phyloP scores from a whole-genome alignment of 1,140 invertebrate species.

The Atta cephalotes region DNA sequence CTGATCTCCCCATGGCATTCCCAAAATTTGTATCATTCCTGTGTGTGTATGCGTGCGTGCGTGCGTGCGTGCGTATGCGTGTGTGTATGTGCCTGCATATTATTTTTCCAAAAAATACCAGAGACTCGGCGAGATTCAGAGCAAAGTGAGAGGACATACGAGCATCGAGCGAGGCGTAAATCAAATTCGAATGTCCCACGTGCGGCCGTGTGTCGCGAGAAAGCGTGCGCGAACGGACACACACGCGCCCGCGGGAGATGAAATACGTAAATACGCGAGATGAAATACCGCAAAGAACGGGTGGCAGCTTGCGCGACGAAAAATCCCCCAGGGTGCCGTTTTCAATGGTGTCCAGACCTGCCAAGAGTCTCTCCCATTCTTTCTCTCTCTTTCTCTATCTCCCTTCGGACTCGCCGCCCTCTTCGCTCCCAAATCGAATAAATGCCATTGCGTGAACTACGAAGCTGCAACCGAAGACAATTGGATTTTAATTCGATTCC shows the following conservation, averaged over 20 bases:
- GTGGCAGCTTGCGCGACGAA: slow-evolving; percentile 37
- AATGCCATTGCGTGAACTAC: slow-evolving; percentile 54
- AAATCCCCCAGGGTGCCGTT: slow-evolving; percentile 79
- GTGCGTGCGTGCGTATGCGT: too few relatives aligned
- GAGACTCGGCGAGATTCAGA: slow-evolving; percentile 47
- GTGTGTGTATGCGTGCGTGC: neutral
- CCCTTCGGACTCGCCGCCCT: slow-evolving; percentile 30
- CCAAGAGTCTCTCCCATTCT: slow-evolving; percentile 55
- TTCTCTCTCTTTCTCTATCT: slow-evolving; percentile 18
- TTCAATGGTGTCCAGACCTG: slow-evolving; percentile 77
- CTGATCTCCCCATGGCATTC: slow-evolving; percentile 32
- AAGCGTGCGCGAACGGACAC: slow-evolving; percentile 62
- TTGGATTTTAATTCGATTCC: slow-evolving; percentile 74
- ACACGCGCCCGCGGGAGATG: slow-evolving; percentile 47
- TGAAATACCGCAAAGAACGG: slow-evolving; percentile 82
- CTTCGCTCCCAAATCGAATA: slow-evolving; percentile 73
- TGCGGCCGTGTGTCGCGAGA: slow-evolving; percentile 73
- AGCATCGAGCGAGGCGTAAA: slow-evolving; percentile 84
- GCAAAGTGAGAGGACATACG: slow-evolving; percentile 79
- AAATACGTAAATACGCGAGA: slow-evolving; percentile 78
- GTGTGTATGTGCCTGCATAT: neutral
- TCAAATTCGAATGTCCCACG: slow-evolving; percentile 85
- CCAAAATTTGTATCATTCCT: slow-evolving; percentile 33
- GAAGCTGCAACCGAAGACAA: slow-evolving; percentile 57
- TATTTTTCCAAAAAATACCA: slow-evolving; percentile 52